Base-by-base conservation (phyloP, 2,797 vertebrate species). In the Karalla daura region DNA sequence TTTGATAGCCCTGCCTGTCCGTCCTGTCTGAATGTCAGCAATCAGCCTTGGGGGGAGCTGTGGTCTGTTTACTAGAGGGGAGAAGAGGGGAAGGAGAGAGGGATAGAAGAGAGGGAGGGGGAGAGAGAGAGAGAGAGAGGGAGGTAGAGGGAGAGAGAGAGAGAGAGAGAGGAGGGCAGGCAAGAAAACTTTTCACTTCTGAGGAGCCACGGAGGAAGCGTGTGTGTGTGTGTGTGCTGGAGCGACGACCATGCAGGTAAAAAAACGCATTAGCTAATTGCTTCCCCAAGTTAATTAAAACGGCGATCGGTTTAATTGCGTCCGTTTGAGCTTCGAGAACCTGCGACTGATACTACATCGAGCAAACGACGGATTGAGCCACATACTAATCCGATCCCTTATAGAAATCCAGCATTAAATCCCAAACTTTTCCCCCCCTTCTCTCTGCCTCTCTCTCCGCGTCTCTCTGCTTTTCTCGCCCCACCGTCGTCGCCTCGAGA, bases 211-310 rank as follows among this genome's bases (percentile, higher is more conserved):
- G 28, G 87, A 90, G 85, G 81, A 91, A 90, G 91, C 90, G 91
- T 87, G 92, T 81, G 85, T 69, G 87, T 86, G 92, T 86, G 90
- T 81, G 89, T 69, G 88, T 89, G 88, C 72, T 86, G 92, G 91
- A 92, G 91, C 90, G 89, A 89, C 87, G 90, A 94, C 91, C 91
- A 94, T 94, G 93, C 93, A 94, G 94, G 94, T 94, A 94, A 94
- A 94, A 94, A 81, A 81, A 88, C 81, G 85, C 89, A 83, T 91
- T 90, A 89, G 89, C 91, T 93, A 93, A 94, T 94, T 94, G 93
- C 92, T 88, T n/a, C n/a, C 74, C 32, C 76, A 91, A 91, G 83
- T 93, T 94, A 93, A 94, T 94, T 93, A 94, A n/a, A 93, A 91
- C 87, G 80, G 85, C 73, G 79, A 80, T 78, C 80, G 86, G 69